A percentile compares a stretch with the other conserved stretches of the same genome.
Evolutionary conservation across 2,113 vertebrate genomes (phyloP).

Genomic region (Pterophyllum scalare): DNA sequence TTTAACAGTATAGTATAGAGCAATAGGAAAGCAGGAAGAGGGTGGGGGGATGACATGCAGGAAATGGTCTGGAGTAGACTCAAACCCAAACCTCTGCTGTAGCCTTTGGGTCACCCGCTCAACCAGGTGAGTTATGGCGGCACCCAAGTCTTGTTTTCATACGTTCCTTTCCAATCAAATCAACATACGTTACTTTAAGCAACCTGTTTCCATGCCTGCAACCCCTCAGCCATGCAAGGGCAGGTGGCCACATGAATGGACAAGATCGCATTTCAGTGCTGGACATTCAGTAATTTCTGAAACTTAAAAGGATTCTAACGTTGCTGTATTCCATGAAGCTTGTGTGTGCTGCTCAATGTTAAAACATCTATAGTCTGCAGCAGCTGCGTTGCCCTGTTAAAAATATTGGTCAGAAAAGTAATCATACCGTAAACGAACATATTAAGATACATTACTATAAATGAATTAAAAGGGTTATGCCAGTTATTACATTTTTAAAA

Average conservation of each 20-base stretch:
- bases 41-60: not conserved
- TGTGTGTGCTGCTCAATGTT: not conserved
- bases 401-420: not conserved
- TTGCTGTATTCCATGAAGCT: not conserved
- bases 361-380: not conserved
- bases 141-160: not conserved
- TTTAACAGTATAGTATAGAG: not conserved
- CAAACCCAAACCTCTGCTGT: not conserved
- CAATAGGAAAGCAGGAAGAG: not conserved
- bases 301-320: not conserved
- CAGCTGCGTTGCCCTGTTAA: not conserved
- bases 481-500: not conserved
- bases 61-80: not conserved
- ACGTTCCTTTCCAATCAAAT: not conserved
- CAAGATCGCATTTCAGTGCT: not conserved
- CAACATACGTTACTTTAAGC: not conserved
- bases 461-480: not conserved
- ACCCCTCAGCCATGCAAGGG: not conserved
- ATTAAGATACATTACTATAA: not conserved
- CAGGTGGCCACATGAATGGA: not conserved
- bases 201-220: not conserved
- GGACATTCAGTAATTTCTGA: not conserved
- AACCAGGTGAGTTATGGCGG: not conserved
- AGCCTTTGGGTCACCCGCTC: not conserved
- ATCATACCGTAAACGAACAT: not conserved